phyloP scores from a whole-genome alignment of 2,113 vertebrate genomes.

The Apodemus speciosus region DNA sequence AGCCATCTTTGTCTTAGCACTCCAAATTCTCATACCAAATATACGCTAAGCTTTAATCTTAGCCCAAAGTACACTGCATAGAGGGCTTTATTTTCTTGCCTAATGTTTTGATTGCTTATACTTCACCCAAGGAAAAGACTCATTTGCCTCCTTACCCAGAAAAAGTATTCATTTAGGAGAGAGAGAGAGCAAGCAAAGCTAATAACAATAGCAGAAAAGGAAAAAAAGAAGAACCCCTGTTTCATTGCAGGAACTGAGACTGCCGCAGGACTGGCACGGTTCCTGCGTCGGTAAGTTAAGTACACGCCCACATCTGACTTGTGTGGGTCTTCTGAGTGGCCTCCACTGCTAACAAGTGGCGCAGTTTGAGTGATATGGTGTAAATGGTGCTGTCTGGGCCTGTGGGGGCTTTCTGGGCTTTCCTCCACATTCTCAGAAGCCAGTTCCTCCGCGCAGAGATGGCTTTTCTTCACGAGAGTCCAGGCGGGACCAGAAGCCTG shows the following conservation, averaged over 20 bases:
- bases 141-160: background rate
- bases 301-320: background rate
- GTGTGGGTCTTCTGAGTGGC: background rate
- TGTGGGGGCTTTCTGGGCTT: background rate
- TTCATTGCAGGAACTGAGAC: background rate
- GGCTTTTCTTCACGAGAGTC: background rate
- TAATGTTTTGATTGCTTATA: background rate
- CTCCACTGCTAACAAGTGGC: background rate
- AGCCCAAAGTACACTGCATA: background rate
- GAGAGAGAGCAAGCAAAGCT: background rate
- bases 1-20: constrained; percentile 17
- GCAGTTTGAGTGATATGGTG: background rate
- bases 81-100: background rate
- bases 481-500: no score
- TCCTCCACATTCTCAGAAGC: background rate
- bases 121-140: constrained; percentile 12
- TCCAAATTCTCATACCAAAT: background rate
- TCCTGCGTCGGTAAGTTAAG: background rate
- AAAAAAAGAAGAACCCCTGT: background rate
- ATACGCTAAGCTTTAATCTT: background rate
- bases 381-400: background rate
- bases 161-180: constrained; percentile 8
- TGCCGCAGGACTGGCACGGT: background rate
- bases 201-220: background rate
- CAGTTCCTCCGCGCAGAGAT: background rate